Percentiles rank a stretch among this genome's conserved stretches.
These are phyloP conservation scores for Leptura quadrifasciata DNA, from an alignment of 2,888 invertebrate genomes.

Conservation along the genomic window DNA sequence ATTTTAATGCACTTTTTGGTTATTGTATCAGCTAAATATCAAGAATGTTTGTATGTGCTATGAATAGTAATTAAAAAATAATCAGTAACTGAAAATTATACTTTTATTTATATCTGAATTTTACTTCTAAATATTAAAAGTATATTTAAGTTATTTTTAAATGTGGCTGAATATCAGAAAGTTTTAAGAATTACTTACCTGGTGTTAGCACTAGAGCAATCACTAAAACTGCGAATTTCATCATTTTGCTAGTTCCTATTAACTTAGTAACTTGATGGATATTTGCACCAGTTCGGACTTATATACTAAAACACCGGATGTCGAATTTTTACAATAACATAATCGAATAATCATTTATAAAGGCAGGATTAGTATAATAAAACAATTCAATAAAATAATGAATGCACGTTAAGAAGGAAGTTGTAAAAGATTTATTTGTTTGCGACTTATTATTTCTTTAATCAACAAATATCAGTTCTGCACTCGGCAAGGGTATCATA, in stretches of 20 bases:
- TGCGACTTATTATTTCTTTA: not conserved
- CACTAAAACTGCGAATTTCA: constrained; percentile 48
- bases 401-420: not conserved
- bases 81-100: too few species aligned
- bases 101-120: too few species aligned
- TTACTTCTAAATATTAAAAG: too few species aligned
- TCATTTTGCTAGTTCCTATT: constrained; percentile 12
- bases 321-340: not conserved
- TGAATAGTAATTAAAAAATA: too few species aligned
- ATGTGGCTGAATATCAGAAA: too few species aligned
- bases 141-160: too few species aligned
- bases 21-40: too few species aligned
- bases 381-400: not conserved
- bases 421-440: not conserved
- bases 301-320: not conserved
- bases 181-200: constrained; percentile 4
- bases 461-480: too few species aligned
- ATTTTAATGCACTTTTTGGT: too few species aligned
- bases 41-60: too few species aligned
- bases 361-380: not conserved
- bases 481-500: too few species aligned
- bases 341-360: not conserved
- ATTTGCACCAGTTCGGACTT: not conserved
- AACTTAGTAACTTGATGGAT: not conserved
- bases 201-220: constrained; percentile 46